Conservation (phyloP, 2,113 vertebrate species). For the Dolichotis patagonum region DNA sequence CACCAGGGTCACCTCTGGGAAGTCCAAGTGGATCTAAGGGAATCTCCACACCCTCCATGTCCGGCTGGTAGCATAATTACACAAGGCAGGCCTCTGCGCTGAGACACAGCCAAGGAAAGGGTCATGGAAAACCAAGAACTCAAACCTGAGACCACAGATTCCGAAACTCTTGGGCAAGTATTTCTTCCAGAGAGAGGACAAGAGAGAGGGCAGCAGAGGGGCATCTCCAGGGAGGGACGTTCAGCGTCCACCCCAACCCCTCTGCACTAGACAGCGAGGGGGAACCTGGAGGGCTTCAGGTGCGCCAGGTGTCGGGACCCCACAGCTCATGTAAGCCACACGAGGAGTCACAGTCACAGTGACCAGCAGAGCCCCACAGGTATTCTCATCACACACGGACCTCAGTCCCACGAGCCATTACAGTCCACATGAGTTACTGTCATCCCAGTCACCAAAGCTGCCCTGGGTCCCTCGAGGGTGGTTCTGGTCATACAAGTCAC, state of each 20-base stretch:
- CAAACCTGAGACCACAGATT: not conserved
- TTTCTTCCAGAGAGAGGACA: not conserved
- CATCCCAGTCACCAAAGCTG: not conserved
- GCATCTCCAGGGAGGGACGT: not conserved
- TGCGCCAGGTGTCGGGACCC: not conserved
- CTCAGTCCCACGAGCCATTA: not conserved
- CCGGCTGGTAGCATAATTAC: not conserved
- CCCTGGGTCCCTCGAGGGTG: not conserved
- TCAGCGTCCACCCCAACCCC: not conserved
- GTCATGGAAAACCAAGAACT: not conserved
- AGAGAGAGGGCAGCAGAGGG: fast-evolving
- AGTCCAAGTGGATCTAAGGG: not conserved
- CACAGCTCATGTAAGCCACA: not conserved
- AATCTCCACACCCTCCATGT: not conserved
- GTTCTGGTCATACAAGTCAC: not conserved
- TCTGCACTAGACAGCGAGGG: not conserved
- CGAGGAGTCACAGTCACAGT: no score
- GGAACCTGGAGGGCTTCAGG: no score
- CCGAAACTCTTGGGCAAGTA: no score
- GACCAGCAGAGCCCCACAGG: not conserved
- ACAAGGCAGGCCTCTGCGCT: not conserved
- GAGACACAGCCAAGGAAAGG: not conserved
- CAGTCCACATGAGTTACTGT: not conserved
- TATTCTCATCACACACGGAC: not conserved
- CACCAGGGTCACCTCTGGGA: not conserved